Evolutionary conservation across 2,113 vertebrate genomes (phyloP), one percentile per base, ranked within the genome.

Genomic region (Calyptommatus sinebrachiatus): DNA sequence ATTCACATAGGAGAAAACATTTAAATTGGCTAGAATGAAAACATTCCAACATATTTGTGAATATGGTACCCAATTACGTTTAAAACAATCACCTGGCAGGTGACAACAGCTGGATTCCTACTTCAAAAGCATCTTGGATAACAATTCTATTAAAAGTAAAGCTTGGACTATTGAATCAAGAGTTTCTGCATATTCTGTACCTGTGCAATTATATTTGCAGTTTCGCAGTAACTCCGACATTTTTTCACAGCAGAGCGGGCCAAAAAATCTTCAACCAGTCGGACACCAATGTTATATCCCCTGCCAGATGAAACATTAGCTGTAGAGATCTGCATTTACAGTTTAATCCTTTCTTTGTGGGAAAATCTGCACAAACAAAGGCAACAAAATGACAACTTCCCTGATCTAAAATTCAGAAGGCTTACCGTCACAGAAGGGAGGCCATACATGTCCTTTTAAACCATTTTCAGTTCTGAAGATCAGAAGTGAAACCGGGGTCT

Each of bases 201-300:
- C 95, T 96, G 95, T 63, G 95, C 95, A 88, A 96, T 96, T 80
- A 94, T 76, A 14, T 95, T 92, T 76, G 79, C 65, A 0, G 95
- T 95, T 92, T 96, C 95, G 78, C 93, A 93, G 66, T 95, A 96
- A 87, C 93, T 96, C 35, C 91, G 93, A 80, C 96, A 96, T 84
- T 92, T 94, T 78, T 85, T 92, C 81, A 95, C 91, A 74, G 90
- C 90, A 48, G 96, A 94, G 70, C 78, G 93, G 85, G 95, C 95
- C 88, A 96, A 86, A 88, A 96, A 96, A 70, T 96, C 95, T 87
- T 96, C 95, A 18, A 96, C 84, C 65, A 96, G 91, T 31, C 95
- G 85, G 46, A 94, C 31, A 2, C 95, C 95, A 74, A 96, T 94
- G 78, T 86, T 68, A 0, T 96, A 93, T 45, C 95, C 95, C 95